Evolutionary conservation across 2,888 invertebrate species (phyloP), one percentile per base, ranked within the genome.

Genomic region (Apamea sordens): DNA sequence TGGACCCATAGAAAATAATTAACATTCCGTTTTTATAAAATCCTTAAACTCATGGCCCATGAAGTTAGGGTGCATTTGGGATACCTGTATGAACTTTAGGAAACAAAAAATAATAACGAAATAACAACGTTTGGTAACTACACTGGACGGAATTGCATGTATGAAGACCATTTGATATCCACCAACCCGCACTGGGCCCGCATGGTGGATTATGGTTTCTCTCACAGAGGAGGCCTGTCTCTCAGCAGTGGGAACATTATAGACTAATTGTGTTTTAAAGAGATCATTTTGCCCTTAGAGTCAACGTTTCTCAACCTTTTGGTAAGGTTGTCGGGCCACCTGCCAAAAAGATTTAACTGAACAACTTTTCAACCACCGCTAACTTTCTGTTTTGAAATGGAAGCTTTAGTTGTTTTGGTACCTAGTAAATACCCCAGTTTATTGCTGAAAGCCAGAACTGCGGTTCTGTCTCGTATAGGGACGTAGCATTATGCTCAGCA

Each of bases 51-150:
- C 18, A n/a, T 41, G 21, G 24, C 3, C 21, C 11, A 28, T 44
- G 18, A 68, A n/a, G n/a, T n/a, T n/a, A 41, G 10, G 15, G 2
- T 68, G 18, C 18, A 10, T 6, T 44, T 18, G 21, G 21, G 10
- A 70, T 6, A 21, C n/a, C 7, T 70, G 1, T 21, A 50, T 21
- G 21, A 36, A n/a, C 3, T n/a, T 32, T 28, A 13, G 8, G 41
- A 0, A n/a, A 47, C 15, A 50, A 50, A 59, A 32, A 18, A 75
- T 11, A 11, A 47, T 41, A 50, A 28, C 7, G 36, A 41, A 44
- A 44, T n/a, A 47, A 61, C 50, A 53, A 41, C 41, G 18, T 11
- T 63, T 76, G 76, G 63, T 76, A 76, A 76, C 76, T 50, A 53
- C 8, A 76, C 28, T 41, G 76, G 76, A 76, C 50, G 76, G 77